phyloP scores from a whole-genome alignment of 2,797 vertebrate species.

The Okamejei kenojei region DNA sequence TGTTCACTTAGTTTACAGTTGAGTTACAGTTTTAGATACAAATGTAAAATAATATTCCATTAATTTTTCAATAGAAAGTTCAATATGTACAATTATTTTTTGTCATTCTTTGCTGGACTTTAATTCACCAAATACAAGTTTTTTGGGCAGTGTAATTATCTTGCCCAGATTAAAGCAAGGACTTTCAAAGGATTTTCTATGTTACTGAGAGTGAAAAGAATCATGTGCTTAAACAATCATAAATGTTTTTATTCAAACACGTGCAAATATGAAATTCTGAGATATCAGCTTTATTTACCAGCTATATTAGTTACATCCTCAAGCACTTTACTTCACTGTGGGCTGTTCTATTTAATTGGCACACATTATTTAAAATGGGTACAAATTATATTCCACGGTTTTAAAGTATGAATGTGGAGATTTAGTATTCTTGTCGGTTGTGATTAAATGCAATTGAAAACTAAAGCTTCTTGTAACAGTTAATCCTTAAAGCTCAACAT shows the following conservation, averaged over 20 bases:
- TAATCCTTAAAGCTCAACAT: background rate
- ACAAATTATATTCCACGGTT: background rate
- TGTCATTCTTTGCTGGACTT: background rate
- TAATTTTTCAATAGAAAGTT: background rate
- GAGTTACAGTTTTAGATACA: background rate
- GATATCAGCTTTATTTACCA: background rate
- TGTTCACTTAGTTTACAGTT: no score
- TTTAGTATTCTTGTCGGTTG: background rate
- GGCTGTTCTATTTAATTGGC: background rate
- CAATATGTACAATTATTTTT: background rate
- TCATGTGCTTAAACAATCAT: background rate
- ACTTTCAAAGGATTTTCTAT: conserved; percentile 22
- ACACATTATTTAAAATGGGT: background rate
- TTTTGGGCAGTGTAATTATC: background rate
- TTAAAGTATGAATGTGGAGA: background rate
- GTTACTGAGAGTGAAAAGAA: background rate
- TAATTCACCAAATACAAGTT: background rate
- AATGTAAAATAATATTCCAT: background rate
- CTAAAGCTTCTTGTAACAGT: background rate
- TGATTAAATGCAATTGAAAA: background rate
- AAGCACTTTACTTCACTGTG: background rate
- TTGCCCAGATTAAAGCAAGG: conserved; percentile 19
- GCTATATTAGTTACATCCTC: background rate
- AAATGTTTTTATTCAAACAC: background rate
- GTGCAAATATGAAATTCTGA: background rate